Percentiles rank a stretch among this genome's conserved stretches.
Evolutionary conservation across 2,888 invertebrate species (phyloP).

Genomic region (Spicauda simplicius): DNA sequence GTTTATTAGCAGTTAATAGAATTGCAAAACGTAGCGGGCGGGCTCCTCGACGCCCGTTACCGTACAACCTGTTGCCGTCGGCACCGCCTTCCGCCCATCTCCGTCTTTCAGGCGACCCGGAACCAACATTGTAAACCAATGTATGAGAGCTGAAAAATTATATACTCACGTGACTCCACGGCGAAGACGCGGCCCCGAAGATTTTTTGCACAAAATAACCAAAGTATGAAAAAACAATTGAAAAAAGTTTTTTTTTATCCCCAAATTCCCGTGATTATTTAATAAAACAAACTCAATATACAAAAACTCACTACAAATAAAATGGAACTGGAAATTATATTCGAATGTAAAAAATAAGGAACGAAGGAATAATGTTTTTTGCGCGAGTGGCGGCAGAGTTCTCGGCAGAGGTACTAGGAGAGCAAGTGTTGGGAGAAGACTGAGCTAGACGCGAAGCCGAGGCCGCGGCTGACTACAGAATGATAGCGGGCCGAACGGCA

Average conservation of each 20-base stretch:
- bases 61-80: constrained; percentile 81
- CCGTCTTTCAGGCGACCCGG: constrained; percentile 32
- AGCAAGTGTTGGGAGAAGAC: constrained; percentile 55
- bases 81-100: constrained; percentile 83
- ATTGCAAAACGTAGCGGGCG: constrained; percentile 65
- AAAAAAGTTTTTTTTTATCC: constrained; percentile 47
- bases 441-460: constrained; percentile 66
- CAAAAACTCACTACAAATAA: constrained; percentile 66
- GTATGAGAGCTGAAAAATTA: constrained; percentile 34
- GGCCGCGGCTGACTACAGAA: constrained; percentile 78
- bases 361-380: constrained; percentile 59
- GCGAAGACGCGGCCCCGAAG: constrained; percentile 39
- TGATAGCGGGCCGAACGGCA: constrained; percentile 74
- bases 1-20: constrained; percentile 76
- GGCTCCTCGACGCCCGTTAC: constrained; percentile 55
- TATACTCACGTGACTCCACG: constrained; percentile 38
- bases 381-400: constrained; percentile 75
- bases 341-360: constrained; percentile 58
- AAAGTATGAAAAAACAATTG: constrained; percentile 58
- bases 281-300: constrained; percentile 55
- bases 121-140: constrained; percentile 34
- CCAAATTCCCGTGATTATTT: constrained; percentile 43
- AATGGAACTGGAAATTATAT: constrained; percentile 55
- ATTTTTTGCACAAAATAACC: constrained; percentile 66
- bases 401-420: constrained; percentile 56